A percentile compares a stretch with the other conserved stretches of the same genome.
phyloP scores from a whole-genome alignment of 2,113 vertebrate genomes.

The Hemibates koningsi region DNA sequence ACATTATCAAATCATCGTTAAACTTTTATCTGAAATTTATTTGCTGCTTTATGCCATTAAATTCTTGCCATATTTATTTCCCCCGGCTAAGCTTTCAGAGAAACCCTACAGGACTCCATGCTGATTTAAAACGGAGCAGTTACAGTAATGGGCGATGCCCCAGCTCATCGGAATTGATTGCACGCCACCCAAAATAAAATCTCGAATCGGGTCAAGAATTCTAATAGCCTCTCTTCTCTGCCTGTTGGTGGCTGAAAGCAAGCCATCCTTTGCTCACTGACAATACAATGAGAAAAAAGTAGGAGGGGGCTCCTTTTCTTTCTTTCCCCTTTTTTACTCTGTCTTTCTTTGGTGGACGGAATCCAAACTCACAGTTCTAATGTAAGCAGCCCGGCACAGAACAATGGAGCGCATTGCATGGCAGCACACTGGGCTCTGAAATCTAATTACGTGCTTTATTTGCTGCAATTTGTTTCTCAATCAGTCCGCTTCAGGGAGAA shows the following conservation, averaged over 20 bases:
- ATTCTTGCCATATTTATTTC: background rate
- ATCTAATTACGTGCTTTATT: conserved; percentile 99
- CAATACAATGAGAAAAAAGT: background rate
- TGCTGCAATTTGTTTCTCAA: conserved; percentile 97
- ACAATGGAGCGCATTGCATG: conserved; percentile 6
- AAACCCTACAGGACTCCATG: background rate
- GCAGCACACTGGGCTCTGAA: conserved; percentile 76
- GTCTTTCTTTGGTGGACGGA: conserved; percentile 23
- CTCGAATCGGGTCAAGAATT: conserved; percentile 29
- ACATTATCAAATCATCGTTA: background rate
- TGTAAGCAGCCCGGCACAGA: conserved; percentile 53
- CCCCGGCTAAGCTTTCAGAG: background rate
- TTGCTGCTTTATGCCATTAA: background rate
- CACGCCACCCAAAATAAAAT: conserved; percentile 11
- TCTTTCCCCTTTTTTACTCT: background rate
- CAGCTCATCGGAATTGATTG: background rate
- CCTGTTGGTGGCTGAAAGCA: conserved; percentile 11
- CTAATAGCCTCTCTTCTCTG: background rate
- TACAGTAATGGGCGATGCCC: background rate
- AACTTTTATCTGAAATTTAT: background rate
- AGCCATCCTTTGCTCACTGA: conserved; percentile 17
- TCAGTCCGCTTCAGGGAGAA: conserved; percentile 88
- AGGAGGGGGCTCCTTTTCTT: background rate
- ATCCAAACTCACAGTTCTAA: conserved; percentile 49
- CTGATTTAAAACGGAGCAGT: background rate